Percentiles rank a stretch among this genome's conserved stretches.
Evolutionary conservation across 1,140 invertebrate species (phyloP).

Genomic region (Chlorops oryzae): DNA sequence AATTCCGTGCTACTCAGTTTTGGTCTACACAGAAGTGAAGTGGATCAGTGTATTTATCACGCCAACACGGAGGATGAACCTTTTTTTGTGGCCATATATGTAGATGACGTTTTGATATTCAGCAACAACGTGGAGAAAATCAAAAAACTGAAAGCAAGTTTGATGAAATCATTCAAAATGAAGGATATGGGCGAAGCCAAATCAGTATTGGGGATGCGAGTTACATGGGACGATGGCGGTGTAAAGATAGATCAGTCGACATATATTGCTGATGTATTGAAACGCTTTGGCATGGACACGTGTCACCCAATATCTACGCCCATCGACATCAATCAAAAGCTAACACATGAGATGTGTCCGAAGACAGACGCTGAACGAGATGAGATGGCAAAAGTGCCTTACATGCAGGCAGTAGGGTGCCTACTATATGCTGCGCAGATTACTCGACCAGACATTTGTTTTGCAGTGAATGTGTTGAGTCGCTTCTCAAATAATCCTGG

Average conservation of each 20-base stretch:
- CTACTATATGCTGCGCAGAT: slow-evolving; percentile 37
- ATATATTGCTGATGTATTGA: slow-evolving; percentile 8
- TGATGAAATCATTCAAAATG: slow-evolving; percentile 12
- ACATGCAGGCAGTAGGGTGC: slow-evolving; percentile 26
- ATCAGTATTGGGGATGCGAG: slow-evolving; percentile 3
- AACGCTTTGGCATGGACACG: slow-evolving; percentile 34
- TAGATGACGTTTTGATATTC: slow-evolving; percentile 42
- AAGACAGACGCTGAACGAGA: slow-evolving; percentile 14
- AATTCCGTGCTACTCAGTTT: slow-evolving; percentile 18
- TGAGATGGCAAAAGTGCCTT: slow-evolving; percentile 22
- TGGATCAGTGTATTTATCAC: slow-evolving; percentile 18
- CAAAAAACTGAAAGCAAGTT: slow-evolving; percentile 3
- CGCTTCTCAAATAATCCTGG: slow-evolving; percentile 26
- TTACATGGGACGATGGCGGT: slow-evolving; percentile 8
- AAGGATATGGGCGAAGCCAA: slow-evolving; percentile 13
- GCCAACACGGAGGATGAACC: slow-evolving; percentile 11
- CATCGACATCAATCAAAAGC: not conserved
- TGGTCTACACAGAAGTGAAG: slow-evolving; percentile 13
- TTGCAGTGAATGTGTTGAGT: slow-evolving; percentile 28
- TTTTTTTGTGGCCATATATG: slow-evolving; percentile 35
- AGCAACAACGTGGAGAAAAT: slow-evolving; percentile 21
- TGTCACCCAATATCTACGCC: slow-evolving; percentile 26
- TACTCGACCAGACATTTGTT: slow-evolving; percentile 47
- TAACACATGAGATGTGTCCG: slow-evolving; percentile 12
- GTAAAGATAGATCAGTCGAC: slow-evolving; percentile 31